A percentile compares a stretch with the other conserved stretches of the same genome.
Evolutionary conservation across 2,113 vertebrate genomes (phyloP).

Genomic region (Corythornis vintsioides): DNA sequence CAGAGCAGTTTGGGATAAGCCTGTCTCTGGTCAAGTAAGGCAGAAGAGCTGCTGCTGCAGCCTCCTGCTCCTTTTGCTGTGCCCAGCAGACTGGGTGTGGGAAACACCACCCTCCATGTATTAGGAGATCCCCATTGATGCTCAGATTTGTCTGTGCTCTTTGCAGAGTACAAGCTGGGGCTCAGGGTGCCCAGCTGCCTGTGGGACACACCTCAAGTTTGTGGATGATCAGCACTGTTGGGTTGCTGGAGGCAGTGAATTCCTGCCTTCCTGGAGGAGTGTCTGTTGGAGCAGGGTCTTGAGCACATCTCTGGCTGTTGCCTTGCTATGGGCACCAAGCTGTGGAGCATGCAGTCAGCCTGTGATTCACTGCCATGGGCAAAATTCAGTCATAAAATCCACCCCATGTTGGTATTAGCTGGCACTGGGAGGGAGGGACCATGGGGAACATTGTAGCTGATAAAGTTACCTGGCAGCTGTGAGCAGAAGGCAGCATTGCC

Average conservation of each 20-base stretch:
- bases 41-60: background rate
- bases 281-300: background rate
- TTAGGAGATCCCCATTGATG: background rate
- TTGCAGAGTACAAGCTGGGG: background rate
- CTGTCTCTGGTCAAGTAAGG: background rate
- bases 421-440: background rate
- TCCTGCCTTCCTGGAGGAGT: background rate
- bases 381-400: slow-evolving; percentile 4
- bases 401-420: background rate
- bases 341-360: background rate
- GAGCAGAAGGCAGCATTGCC: background rate
- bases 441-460: background rate
- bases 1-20: background rate
- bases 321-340: background rate
- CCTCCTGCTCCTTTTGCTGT: background rate
- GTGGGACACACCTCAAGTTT: background rate
- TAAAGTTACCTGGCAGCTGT: background rate
- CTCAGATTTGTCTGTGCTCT: background rate
- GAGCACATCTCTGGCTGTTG: background rate
- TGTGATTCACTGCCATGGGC: background rate
- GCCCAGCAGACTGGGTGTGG: background rate
- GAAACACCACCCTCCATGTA: background rate
- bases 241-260: background rate
- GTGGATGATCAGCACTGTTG: background rate
- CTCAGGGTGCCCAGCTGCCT: background rate